Base-by-base conservation (phyloP, 2,888 invertebrate genomes). In the Melanotus villosus region DNA sequence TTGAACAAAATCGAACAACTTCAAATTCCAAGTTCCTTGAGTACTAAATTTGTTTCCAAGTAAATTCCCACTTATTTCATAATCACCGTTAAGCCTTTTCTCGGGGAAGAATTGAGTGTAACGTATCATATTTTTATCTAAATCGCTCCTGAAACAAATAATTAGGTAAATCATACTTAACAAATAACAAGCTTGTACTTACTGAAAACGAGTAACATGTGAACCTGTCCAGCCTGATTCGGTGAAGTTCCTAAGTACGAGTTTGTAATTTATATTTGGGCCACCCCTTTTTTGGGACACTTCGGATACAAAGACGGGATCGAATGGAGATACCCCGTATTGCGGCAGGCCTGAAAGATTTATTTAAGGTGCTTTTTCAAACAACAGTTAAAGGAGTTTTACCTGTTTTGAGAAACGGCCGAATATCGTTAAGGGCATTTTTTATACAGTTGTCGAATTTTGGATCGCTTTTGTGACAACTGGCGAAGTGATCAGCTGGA, bases 61-160 rank as follows among this genome's bases (percentile, higher is more conserved):
- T 9, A 90, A 82, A 68, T 86, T 88, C 0, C 90, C 93, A 75
- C 86, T 85, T 72, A 91, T 88, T 71, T 91, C 90, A 77, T 91
- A 92, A 62, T 84, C 87, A 0, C 95, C 95, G 63, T 88, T 86
- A 0, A 95, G 84, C 78, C 87, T 89, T 79, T 95, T 95, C 76
- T 93, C 93, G 0, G 94, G 94, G 81, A 95, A 95, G 81, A 91
- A 92, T 83, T 95, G 95, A 0, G 93, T 90, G 79, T 93, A 93
- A 65, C 92, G 88, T 1, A 95, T 89, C 43, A 88, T 86, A 68
- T 90, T 85, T 75, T 90, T 89, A 9, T 88, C 86, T 82, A 88
- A 87, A 80, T 93, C 91, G 9, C 89, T 90, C 80, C 92, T 92
- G 84, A 62, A 86, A 30, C 2, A 14, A 4, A 79, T 19, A 54